Conservation (phyloP, 2,888 invertebrate species). For the Eupithecia insigniata region DNA sequence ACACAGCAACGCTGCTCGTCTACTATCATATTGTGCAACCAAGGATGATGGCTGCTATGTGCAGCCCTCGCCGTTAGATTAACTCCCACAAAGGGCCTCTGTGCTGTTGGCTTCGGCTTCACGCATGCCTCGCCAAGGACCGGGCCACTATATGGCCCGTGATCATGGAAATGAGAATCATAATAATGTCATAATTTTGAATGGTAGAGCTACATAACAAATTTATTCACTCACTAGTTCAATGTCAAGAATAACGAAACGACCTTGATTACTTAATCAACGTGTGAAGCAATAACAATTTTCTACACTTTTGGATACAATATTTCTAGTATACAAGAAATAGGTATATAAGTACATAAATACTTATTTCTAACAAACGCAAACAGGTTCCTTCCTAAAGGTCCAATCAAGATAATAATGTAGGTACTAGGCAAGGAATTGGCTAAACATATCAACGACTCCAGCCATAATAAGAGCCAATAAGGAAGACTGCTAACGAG, state of each 20-base stretch:
- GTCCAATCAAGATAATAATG: neutral
- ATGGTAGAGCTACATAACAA: neutral
- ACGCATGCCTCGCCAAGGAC: too few species aligned
- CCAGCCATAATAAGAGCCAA: neutral
- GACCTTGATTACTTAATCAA: slow-evolving; percentile 37
- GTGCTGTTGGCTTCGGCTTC: too few species aligned
- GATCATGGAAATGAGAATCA: too few species aligned
- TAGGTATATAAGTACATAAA: neutral
- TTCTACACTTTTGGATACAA: neutral
- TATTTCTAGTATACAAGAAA: neutral
- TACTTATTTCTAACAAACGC: neutral
- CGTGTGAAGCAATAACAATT: slow-evolving; percentile 31
- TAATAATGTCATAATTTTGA: too few species aligned
- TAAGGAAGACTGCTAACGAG: neutral
- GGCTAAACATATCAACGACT: neutral
- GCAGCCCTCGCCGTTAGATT: too few species aligned
- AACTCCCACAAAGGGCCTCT: too few species aligned
- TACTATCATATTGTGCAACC: too few species aligned
- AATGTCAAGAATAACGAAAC: slow-evolving; percentile 28
- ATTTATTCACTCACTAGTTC: slow-evolving; percentile 38
- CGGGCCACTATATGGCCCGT: too few species aligned
- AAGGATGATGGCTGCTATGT: too few species aligned
- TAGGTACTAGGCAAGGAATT: neutral
- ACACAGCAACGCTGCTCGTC: neutral
- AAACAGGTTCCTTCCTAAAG: neutral